Percentiles rank a stretch among this genome's conserved stretches.
Evolutionary conservation across 2,797 vertebrate species (phyloP).

Genomic region (Chrysocyon brachyurus): DNA sequence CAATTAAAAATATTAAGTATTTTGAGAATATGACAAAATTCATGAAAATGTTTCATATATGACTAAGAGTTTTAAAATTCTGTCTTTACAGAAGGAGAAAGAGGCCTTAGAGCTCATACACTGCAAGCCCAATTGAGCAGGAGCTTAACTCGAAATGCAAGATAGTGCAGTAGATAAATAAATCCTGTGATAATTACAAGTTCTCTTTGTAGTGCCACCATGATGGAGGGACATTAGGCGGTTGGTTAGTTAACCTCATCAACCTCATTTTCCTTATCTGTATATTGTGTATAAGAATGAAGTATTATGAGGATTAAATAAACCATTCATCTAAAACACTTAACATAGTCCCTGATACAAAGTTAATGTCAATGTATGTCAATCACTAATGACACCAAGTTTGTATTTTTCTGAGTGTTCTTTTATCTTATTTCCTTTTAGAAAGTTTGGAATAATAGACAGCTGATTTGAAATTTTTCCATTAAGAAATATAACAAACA

Average conservation of each 20-base stretch:
- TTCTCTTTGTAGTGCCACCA: neutral
- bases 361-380: neutral
- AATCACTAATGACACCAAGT: neutral
- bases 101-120: neutral
- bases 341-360: neutral
- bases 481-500: neutral
- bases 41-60: neutral
- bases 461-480: neutral
- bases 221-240: neutral
- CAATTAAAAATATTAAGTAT: constrained; percentile 1
- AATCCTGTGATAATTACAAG: neutral
- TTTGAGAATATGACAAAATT: constrained; percentile 37
- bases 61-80: constrained; percentile 40
- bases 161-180: neutral
- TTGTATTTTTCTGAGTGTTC: neutral
- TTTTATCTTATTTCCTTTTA: neutral
- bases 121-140: neutral
- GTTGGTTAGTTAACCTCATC: neutral
- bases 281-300: constrained; percentile 21
- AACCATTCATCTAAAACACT: neutral
- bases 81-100: neutral
- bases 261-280: neutral
- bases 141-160: neutral
- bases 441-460: neutral
- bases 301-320: neutral